Conservation (phyloP, 92 coral and sea anemone genomes). For the Bergia puertoricense region DNA sequence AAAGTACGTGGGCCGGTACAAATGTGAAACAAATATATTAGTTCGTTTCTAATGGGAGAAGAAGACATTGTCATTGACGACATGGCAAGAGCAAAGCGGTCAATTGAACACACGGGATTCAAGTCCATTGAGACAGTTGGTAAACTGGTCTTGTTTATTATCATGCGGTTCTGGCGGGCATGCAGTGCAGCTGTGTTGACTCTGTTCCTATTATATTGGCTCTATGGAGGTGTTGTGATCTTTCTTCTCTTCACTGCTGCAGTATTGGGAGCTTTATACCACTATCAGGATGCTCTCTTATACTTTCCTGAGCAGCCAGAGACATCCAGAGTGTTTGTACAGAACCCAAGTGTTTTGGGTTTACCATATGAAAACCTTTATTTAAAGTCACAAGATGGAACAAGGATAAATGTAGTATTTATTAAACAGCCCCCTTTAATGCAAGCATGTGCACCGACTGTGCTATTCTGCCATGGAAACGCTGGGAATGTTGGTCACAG, state of each 20-base stretch:
- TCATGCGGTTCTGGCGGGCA: slow-evolving; percentile 90
- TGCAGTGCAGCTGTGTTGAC: slow-evolving; percentile 97
- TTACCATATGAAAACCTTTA: slow-evolving; percentile 89
- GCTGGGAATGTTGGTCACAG: slow-evolving; percentile 98
- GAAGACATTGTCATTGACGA: slow-evolving; percentile 33
- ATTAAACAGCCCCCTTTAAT: slow-evolving; percentile 84
- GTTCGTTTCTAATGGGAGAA: slow-evolving; percentile 53
- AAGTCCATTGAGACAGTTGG: slow-evolving; percentile 92
- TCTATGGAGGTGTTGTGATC: slow-evolving; percentile 94
- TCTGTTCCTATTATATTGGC: slow-evolving; percentile 86
- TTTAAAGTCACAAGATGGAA: slow-evolving; percentile 91
- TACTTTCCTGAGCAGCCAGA: slow-evolving; percentile 98
- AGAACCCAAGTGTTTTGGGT: slow-evolving; percentile 89
- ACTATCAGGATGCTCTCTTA: slow-evolving; percentile 90
- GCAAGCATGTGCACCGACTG: slow-evolving; percentile 83
- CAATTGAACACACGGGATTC: slow-evolving; percentile 85
- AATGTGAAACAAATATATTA: not conserved
- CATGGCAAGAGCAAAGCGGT: slow-evolving; percentile 73
- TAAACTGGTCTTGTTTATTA: slow-evolving; percentile 74
- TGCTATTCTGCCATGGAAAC: slow-evolving; percentile 93
- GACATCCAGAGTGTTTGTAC: slow-evolving; percentile 91
- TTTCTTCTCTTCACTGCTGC: slow-evolving; percentile 93
- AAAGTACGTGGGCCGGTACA: not conserved
- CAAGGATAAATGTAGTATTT: slow-evolving; percentile 83
- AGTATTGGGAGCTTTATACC: slow-evolving; percentile 87